A percentile compares a stretch with the other conserved stretches of the same genome.
These are phyloP conservation scores for Silurus meridionalis DNA, from an alignment of 2,113 vertebrate genomes.

Conservation along the genomic window DNA sequence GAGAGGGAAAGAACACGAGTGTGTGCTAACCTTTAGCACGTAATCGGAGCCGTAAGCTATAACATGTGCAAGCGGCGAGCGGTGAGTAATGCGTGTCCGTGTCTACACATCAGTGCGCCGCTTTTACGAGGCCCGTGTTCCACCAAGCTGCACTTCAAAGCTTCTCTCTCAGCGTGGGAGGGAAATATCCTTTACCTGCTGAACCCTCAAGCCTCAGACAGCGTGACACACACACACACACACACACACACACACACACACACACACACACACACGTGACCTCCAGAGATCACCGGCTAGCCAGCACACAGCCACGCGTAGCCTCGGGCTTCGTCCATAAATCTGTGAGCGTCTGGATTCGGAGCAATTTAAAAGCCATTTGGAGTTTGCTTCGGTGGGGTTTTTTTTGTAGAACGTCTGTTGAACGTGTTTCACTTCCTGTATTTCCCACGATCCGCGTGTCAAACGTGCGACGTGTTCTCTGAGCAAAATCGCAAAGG, in stretches of 20 bases:
- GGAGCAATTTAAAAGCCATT: conserved; percentile 53
- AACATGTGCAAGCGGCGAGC: conserved; percentile 56
- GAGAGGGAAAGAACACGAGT: not conserved
- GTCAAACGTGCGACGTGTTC: not conserved
- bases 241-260: conserved; percentile 9
- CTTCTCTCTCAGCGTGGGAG: conserved; percentile 3
- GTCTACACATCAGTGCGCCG: conserved; percentile 49
- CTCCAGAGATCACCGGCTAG: conserved; percentile 41
- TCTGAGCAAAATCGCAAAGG: not conserved
- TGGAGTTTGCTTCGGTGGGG: not conserved
- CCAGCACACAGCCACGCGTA: not conserved
- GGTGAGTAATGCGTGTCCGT: conserved; percentile 62
- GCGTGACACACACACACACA: conserved; percentile 11
- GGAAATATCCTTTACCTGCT: conserved; percentile 49
- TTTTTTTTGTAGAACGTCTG: not conserved
- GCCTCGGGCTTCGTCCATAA: conserved; percentile 37
- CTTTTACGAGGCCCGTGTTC: conserved; percentile 44
- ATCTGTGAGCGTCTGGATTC: conserved; percentile 37
- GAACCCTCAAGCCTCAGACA: conserved; percentile 38
- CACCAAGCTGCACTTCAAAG: conserved; percentile 55
- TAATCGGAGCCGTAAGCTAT: conserved; percentile 60
- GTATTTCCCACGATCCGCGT: conserved; percentile 19
- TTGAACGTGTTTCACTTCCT: not conserved
- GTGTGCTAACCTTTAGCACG: conserved; percentile 47
- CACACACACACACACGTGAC: conserved; percentile 18